Evolutionary conservation across 2,797 vertebrate genomes (phyloP).

Genomic region (Artibeus lituratus): DNA sequence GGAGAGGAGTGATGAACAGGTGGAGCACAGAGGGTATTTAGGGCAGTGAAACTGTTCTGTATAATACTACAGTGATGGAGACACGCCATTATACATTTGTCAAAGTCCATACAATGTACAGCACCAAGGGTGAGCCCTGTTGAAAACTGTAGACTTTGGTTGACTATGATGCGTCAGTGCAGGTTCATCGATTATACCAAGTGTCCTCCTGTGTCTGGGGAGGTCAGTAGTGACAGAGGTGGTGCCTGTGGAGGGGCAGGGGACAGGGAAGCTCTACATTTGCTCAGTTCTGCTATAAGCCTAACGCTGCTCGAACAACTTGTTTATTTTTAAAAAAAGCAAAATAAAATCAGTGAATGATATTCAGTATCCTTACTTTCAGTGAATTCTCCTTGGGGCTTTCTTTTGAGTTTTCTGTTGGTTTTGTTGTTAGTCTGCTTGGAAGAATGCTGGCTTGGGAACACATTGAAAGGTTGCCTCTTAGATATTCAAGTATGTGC

Average conservation of each 20-base stretch:
- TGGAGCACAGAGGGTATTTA: not conserved
- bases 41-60: no score
- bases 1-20: not conserved
- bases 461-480: not conserved
- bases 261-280: not conserved
- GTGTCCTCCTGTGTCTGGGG: no score
- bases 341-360: not conserved
- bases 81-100: not conserved
- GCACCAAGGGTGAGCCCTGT: not conserved
- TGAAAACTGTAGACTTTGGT: not conserved
- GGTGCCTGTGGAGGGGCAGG: no score
- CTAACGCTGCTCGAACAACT: not conserved
- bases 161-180: fast-evolving
- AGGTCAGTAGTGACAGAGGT: not conserved
- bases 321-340: not conserved
- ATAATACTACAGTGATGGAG: no score
- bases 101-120: not conserved
- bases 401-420: not conserved
- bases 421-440: not conserved
- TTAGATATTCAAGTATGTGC: not conserved
- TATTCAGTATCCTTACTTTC: not conserved
- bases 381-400: not conserved
- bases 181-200: not conserved
- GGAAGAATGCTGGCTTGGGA: not conserved
- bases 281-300: not conserved